A percentile compares a stretch with the other conserved stretches of the same genome.
These are phyloP conservation scores for Hesperophylax magnus DNA, from an alignment of 1,140 invertebrate species.

Conservation along the genomic window DNA sequence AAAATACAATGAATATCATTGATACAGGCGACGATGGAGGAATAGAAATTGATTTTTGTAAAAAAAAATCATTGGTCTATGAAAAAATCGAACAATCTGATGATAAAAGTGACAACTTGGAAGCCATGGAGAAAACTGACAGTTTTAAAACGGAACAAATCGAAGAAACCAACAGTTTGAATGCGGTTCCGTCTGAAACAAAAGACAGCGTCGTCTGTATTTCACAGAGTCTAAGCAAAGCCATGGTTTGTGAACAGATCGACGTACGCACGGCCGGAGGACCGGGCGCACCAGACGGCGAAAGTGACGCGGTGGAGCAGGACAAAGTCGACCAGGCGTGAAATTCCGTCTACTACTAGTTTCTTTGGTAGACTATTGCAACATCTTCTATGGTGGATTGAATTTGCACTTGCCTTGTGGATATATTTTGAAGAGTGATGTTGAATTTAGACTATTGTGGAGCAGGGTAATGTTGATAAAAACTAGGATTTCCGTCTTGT, in stretches of 20 bases:
- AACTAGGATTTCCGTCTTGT: too few relatives aligned
- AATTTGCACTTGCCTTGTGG: too few relatives aligned
- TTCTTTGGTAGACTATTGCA: conserved; percentile 6
- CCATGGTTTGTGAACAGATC: conserved; percentile 64
- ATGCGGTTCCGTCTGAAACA: background rate
- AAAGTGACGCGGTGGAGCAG: conserved; percentile 24
- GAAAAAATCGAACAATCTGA: background rate
- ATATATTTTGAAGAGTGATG: background rate
- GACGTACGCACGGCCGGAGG: conserved; percentile 65
- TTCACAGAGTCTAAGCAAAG: conserved; percentile 61
- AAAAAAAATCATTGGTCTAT: conserved; percentile 11
- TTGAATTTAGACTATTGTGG: background rate
- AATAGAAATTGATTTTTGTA: conserved; percentile 54
- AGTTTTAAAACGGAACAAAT: background rate
- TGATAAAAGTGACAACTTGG: background rate
- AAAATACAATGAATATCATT: conserved; percentile 42
- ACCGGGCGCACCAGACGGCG: conserved; percentile 44
- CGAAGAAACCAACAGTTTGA: background rate
- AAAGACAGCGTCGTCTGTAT: conserved; percentile 6
- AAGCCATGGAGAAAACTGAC: background rate
- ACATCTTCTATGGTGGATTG: background rate
- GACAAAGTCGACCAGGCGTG: background rate
- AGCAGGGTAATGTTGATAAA: too few relatives aligned
- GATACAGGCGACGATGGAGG: conserved; percentile 56
- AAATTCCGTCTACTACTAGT: background rate